Conservation (phyloP, 2,888 invertebrate species). For the Venusia cambrica region DNA sequence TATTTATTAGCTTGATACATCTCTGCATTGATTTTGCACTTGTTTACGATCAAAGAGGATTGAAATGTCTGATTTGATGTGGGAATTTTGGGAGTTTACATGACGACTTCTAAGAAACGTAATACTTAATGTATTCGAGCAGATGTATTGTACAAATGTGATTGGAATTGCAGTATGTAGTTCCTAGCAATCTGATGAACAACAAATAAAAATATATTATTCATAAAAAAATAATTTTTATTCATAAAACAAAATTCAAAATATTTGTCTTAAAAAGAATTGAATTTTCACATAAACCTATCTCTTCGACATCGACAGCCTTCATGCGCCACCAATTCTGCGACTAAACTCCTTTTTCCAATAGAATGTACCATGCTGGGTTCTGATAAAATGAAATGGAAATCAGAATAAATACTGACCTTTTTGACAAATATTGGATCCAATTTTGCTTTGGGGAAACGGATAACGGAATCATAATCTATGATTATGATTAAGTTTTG, state of each 20-base stretch:
- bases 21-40: constrained; percentile 5
- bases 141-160: too few species aligned
- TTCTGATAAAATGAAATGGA: constrained; percentile 55
- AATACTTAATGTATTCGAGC: too few species aligned
- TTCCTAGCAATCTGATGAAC: too few species aligned
- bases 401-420: constrained; percentile 57
- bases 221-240: too few species aligned
- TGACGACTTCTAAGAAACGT: too few species aligned
- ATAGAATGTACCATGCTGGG: constrained; percentile 43
- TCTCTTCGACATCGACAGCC: constrained; percentile 29
- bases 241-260: too few species aligned
- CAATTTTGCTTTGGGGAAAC: constrained; percentile 44
- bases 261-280: too few species aligned
- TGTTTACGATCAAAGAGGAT: constrained; percentile 3
- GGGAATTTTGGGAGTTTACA: too few species aligned
- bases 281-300: too few species aligned
- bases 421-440: constrained; percentile 46
- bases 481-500: constrained; percentile 9
- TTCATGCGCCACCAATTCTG: constrained; percentile 29
- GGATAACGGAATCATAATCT: neutral
- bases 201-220: too few species aligned
- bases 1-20: constrained; percentile 12
- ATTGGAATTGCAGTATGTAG: too few species aligned
- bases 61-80: neutral
- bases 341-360: constrained; percentile 42